Base-by-base conservation (phyloP, 2,113 vertebrate genomes). In the Aythya baeri region DNA sequence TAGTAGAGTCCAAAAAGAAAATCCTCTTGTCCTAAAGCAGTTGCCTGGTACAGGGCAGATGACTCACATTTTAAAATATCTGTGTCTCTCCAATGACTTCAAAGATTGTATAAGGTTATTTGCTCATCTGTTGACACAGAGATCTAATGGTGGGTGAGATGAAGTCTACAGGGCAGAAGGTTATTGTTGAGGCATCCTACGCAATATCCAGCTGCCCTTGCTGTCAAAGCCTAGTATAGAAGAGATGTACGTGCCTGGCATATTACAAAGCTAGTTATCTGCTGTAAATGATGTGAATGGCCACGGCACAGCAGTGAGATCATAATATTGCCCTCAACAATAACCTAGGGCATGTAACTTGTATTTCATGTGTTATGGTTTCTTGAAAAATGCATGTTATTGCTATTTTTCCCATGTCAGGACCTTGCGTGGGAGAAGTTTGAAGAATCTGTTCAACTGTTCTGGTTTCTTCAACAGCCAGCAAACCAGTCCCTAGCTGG, bases 311-410 rank as follows among this genome's bases (percentile, higher is more conserved):
- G 21, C 15, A 66, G 18, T 65, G 50, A 84, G 9, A 55, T 61
- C 38, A 57, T 31, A 41, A 26, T 38, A 43, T 41, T 55, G 59
- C 31, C 11, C 13, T 38, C 9, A 50, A 12, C 43, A 81, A 77
- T 57, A 27, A 22, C 0, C 10, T 8, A 2, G 6, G 11, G 6
- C 25, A 57, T 5, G n/a, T 4, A 3, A 43, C 20, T 62, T 46
- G 3, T 20, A 17, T 4, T 9, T 52, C 9, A 1, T 2, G 2
- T 25, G 5, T 2, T 9, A 54, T 66, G 49, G 49, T 89, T 91
- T 67, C 23, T 15, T 58, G 17, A 52, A 18, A 49, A 82, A 85
- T 29, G 2, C 9, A 4, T 2, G 9, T 26, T 74, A 26, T 23
- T 73, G 6, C 3, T 80, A 18, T 0, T 73, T 82, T 89, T 43